Base-by-base conservation (phyloP, 2,888 invertebrate genomes). In the Pseudococcus viburni region DNA sequence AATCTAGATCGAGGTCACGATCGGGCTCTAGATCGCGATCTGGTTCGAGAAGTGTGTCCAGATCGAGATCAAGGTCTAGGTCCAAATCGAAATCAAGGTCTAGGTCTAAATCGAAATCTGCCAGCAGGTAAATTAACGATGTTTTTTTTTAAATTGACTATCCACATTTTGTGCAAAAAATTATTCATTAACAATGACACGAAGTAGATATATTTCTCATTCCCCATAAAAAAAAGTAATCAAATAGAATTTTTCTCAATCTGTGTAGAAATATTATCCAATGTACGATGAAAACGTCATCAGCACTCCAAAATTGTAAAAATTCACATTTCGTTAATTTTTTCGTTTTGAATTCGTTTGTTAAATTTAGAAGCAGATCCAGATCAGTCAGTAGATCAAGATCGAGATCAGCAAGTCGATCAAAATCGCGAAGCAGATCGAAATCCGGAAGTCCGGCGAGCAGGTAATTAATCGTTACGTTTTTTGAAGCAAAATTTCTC, bases 321-420 rank as follows among this genome's bases (percentile, higher is more conserved):
- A n/a, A n/a, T n/a, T n/a, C n/a, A n/a, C n/a, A n/a, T n/a, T n/a
- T n/a, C n/a, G n/a, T n/a, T n/a, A n/a, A n/a, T n/a, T 2, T 33
- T 33, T 33, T 33, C 26, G 26, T 33, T 33, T 33, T 12, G 1
- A 15, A 15, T 11, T 89, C 91, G 59, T 91, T 91, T 5, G 89
- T 90, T 64, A 91, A 92, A 33, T 33, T 33, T 9, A 90, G 91
- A 89, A 91, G 91, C 26, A 90, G 91, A 9, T 92, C 93, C 33
- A 86, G 91, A 86, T 91, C 91, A 19, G 91, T 91, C 85, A 92
- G 92, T 19, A 90, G 91, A 33, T 92, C 92, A 11, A 89, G 92
- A 0, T 92, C 92, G 17, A 86, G 91, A 86, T 91, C 91, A 19
- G 91, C 91, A 84, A 92, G 92, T 19, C 90, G 91, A 33, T 92